These are phyloP conservation scores for Pheosia gnoma DNA, from an alignment of 2,888 invertebrate genomes.

Conservation along the genomic window DNA sequence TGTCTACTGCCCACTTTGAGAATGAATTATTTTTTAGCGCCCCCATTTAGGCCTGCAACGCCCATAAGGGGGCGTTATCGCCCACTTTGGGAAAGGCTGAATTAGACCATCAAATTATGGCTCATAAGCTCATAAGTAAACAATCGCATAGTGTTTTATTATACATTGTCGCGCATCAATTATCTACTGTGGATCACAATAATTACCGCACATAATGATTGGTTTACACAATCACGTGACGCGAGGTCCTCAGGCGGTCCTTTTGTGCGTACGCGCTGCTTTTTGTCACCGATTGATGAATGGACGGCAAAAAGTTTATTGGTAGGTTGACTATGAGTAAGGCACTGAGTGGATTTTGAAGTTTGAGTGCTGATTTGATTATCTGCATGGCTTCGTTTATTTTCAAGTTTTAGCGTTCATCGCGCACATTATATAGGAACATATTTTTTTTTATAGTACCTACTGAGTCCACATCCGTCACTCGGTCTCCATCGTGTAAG, in stretches of 20 bases:
- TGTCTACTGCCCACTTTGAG: too few relatives aligned
- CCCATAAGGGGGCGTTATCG: too few relatives aligned
- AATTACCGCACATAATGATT: background rate
- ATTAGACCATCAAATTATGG: background rate
- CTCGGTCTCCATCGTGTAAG: too few relatives aligned
- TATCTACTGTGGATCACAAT: background rate
- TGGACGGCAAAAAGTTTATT: slow-evolving; percentile 27
- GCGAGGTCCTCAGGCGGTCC: slow-evolving; percentile 6
- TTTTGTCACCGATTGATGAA: slow-evolving; percentile 25
- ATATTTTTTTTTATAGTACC: too few relatives aligned
- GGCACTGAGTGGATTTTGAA: background rate
- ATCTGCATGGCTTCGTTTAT: too few relatives aligned
- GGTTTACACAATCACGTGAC: background rate
- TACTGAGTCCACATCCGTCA: too few relatives aligned
- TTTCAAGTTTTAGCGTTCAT: too few relatives aligned
- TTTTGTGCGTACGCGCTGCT: slow-evolving; percentile 26
- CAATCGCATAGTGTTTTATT: slow-evolving; percentile 24
- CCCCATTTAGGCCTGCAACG: too few relatives aligned
- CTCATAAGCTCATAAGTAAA: background rate
- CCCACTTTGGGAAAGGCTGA: too few relatives aligned
- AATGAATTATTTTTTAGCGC: too few relatives aligned
- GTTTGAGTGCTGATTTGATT: too few relatives aligned
- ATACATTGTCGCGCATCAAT: slow-evolving; percentile 21
- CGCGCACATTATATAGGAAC: too few relatives aligned
- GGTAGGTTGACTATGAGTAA: slow-evolving; percentile 11